Percentiles rank a stretch among this genome's conserved stretches.
Evolutionary conservation across 23 tunicate genomes (phyloP).

Genomic region (Trididemnum miniatum): DNA sequence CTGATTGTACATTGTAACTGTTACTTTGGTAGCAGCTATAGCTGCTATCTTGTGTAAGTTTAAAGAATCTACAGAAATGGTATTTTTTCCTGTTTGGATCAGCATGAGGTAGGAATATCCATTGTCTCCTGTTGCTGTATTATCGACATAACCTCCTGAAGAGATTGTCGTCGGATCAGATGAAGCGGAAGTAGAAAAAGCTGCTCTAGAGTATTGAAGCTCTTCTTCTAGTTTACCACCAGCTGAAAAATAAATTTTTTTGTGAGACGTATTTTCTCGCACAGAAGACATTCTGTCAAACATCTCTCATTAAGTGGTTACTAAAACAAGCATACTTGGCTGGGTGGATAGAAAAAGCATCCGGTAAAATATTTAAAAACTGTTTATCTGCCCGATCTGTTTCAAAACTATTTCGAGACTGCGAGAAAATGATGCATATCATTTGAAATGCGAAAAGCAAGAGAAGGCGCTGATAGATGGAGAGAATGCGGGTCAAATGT

Average conservation of each 20-base stretch:
- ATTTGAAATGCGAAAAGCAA: no score
- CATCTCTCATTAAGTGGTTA: neutral
- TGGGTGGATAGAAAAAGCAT: no score
- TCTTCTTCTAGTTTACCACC: slow-evolving; percentile 82
- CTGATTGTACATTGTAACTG: slow-evolving; percentile 83
- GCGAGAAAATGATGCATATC: no score
- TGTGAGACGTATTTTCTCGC: neutral
- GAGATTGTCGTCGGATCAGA: slow-evolving; percentile 1
- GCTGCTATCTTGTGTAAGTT: slow-evolving; percentile 70
- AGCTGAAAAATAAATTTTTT: no score
- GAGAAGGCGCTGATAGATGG: no score
- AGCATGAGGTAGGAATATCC: slow-evolving; percentile 51
- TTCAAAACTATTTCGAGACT: no score
- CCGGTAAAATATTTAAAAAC: no score
- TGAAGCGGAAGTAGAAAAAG: neutral
- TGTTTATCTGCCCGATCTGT: no score
- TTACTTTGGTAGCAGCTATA: slow-evolving; percentile 77
- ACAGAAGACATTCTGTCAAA: neutral
- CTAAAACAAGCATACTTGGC: no score
- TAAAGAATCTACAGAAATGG: slow-evolving; percentile 55
- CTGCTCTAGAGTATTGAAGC: slow-evolving; percentile 58
- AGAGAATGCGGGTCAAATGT: no score
- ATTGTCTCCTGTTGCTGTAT: neutral
- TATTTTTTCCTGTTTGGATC: slow-evolving; percentile 76
- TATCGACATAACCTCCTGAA: slow-evolving; percentile 20